Conservation (phyloP, 2,113 vertebrate species). For the Sinocyclocheilus maitianheensis region DNA sequence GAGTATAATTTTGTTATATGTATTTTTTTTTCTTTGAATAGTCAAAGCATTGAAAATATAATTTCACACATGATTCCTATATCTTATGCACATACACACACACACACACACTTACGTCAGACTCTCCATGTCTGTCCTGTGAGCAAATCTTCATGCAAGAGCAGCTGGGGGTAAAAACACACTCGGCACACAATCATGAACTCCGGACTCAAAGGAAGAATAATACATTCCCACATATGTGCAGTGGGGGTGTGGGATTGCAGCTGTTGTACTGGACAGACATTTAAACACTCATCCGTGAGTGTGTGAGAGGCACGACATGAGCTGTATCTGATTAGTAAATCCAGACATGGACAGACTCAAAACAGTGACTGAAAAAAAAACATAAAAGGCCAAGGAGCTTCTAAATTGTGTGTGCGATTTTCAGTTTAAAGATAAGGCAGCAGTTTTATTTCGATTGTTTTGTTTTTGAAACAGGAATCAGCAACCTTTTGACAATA, state of each 20-base stretch:
- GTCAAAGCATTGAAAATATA: neutral
- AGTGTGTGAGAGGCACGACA: conserved; percentile 17
- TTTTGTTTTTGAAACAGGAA: no score
- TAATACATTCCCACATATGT: neutral
- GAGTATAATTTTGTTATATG: no score
- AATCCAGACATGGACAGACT: neutral
- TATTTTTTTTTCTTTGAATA: neutral
- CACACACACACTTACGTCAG: neutral
- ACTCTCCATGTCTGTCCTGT: conserved; percentile 1
- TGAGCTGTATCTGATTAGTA: neutral
- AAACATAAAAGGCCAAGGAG: neutral
- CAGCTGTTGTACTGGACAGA: conserved; percentile 25
- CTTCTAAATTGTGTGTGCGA: neutral
- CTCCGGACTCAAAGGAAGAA: neutral
- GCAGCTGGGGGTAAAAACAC: neutral
- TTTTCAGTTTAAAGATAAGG: neutral
- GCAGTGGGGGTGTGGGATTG: conserved; percentile 1
- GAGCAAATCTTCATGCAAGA: neutral
- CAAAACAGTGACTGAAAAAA: neutral
- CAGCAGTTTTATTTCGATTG: neutral
- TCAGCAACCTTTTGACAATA: no score
- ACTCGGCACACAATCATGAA: neutral
- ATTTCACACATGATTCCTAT: neutral
- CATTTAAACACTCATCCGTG: conserved; percentile 14
- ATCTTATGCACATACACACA: neutral